A percentile compares a stretch with the other conserved stretches of the same genome.
Conservation (phyloP, 2,113 vertebrate genomes). For the Falco punctatus region DNA sequence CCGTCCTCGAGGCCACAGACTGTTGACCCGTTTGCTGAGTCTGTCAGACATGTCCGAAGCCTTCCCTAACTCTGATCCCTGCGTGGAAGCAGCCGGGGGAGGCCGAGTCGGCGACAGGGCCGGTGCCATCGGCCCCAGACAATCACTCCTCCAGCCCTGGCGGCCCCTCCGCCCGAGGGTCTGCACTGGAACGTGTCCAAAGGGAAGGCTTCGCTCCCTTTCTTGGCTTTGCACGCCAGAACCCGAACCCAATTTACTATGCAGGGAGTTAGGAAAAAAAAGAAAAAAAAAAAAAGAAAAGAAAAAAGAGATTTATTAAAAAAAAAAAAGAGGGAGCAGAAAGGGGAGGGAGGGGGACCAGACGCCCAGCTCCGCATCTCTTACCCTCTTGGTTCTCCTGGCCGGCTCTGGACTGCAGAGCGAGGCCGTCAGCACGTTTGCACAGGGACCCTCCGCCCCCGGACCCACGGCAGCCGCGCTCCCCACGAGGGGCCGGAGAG, state of each 20-base stretch:
- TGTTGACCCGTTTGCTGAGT: slow-evolving; percentile 33
- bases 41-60: slow-evolving; percentile 35
- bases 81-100: neutral
- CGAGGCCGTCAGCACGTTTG: slow-evolving; percentile 75
- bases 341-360: slow-evolving; percentile 49
- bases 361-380: slow-evolving; percentile 33
- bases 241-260: slow-evolving; percentile 62
- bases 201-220: slow-evolving; percentile 68
- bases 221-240: slow-evolving; percentile 69
- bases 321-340: slow-evolving; percentile 44
- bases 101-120: neutral
- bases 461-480: slow-evolving; percentile 48
- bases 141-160: slow-evolving; percentile 61
- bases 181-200: slow-evolving; percentile 69
- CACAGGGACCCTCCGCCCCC: slow-evolving; percentile 76
- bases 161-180: slow-evolving; percentile 23
- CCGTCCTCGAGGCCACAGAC: slow-evolving; percentile 53
- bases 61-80: slow-evolving; percentile 17
- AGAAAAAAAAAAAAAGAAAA: neutral
- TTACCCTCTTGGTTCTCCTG: slow-evolving; percentile 60
- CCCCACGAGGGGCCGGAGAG: slow-evolving; percentile 19
- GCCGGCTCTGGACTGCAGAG: slow-evolving; percentile 49
- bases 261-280: slow-evolving; percentile 68
- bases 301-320: slow-evolving; percentile 12
- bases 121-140: slow-evolving; percentile 40